phyloP scores from a whole-genome alignment of 2,888 invertebrate genomes.

The Agrochola lota region DNA sequence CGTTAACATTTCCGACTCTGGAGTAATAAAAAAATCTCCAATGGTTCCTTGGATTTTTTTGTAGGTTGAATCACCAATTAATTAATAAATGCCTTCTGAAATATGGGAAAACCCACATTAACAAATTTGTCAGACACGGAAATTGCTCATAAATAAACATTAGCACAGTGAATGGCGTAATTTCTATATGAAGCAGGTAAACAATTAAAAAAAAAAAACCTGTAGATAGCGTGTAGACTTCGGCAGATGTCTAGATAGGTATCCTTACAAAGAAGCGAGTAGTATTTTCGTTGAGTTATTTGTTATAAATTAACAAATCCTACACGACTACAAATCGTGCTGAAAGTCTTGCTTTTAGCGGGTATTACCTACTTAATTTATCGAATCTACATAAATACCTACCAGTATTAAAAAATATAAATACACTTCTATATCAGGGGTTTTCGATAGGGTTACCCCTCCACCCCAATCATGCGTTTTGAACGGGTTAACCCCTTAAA shows the following conservation, averaged over 20 bases:
- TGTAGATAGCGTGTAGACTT: neutral
- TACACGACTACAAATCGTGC: neutral
- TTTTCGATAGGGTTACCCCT: neutral
- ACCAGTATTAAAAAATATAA: neutral
- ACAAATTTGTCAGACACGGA: slow-evolving; percentile 18
- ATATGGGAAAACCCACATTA: slow-evolving; percentile 33
- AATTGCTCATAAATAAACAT: slow-evolving; percentile 36
- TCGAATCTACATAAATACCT: neutral
- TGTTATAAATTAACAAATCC: neutral
- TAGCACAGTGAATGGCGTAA: slow-evolving; percentile 32
- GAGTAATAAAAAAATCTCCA: neutral
- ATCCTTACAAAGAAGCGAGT: neutral
- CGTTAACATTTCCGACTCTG: neutral
- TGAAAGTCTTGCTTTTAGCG: neutral
- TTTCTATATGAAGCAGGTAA: slow-evolving; percentile 19
- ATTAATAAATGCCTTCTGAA: slow-evolving; percentile 17
- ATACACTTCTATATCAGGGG: neutral
- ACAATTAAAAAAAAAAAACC: neutral
- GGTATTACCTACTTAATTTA: neutral
- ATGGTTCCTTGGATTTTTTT: neutral
- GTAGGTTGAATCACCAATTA: neutral
- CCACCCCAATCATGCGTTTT: neutral
- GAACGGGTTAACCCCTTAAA: neutral
- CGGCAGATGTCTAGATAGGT: neutral
- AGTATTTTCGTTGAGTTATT: neutral